Conservation (phyloP, 2,797 vertebrate genomes). For the Silurus lanzhouensis region DNA sequence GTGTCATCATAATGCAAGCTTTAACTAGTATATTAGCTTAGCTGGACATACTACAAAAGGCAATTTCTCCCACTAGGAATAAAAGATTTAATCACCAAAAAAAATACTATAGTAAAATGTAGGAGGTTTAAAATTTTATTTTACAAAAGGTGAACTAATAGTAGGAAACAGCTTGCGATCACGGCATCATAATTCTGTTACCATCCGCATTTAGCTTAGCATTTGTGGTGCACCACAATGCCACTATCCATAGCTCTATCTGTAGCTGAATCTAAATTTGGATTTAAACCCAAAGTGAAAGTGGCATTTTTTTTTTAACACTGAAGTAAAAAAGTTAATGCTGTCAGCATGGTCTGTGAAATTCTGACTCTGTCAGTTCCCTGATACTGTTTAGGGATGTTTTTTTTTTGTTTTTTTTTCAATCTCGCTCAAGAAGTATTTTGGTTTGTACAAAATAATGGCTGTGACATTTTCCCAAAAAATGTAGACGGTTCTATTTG, state of each 20-base stretch:
- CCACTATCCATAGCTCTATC: background rate
- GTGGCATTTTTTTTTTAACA: background rate
- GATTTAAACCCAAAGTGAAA: background rate
- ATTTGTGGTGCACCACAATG: background rate
- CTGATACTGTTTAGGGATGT: background rate
- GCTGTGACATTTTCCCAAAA: background rate
- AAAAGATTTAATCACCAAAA: background rate
- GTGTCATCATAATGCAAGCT: background rate
- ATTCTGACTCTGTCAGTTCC: slow-evolving; percentile 1
- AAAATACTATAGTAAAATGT: background rate
- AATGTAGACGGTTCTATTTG: background rate
- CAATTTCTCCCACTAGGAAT: background rate
- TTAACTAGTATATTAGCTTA: background rate
- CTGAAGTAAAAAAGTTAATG: slow-evolving; percentile 12
- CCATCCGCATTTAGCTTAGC: background rate
- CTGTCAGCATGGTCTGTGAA: slow-evolving; percentile 2
- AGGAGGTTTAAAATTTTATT: background rate
- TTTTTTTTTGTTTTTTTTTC: background rate
- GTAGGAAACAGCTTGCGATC: background rate
- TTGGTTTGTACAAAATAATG: background rate
- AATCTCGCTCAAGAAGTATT: background rate
- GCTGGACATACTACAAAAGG: background rate
- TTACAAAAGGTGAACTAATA: background rate
- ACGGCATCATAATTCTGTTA: no score
- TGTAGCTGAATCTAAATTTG: background rate